Evolutionary conservation across 2,113 vertebrate species (phyloP).

Genomic region (Mastomys natalensis): DNA sequence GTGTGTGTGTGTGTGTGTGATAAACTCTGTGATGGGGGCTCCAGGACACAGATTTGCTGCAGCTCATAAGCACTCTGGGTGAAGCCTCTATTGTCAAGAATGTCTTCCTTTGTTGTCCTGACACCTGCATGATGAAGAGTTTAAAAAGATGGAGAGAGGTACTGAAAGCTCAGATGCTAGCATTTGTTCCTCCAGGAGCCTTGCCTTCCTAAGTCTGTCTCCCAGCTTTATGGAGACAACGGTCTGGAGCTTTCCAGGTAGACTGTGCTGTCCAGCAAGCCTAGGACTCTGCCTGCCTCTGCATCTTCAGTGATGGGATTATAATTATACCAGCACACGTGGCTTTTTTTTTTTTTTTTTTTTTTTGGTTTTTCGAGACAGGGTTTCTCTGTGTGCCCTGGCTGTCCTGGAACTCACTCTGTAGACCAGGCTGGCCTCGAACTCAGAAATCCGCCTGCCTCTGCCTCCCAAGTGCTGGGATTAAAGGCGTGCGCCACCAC

Average conservation of each 20-base stretch:
- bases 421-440: no score
- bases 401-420: no score
- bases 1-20: not conserved
- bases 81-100: not conserved
- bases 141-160: not conserved
- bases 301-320: not conserved
- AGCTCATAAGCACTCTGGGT: not conserved
- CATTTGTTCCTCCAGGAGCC: not conserved
- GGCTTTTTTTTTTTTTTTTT: no score
- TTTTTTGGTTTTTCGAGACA: no score
- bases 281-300: not conserved
- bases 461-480: no score
- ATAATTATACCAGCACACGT: not conserved
- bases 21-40: not conserved
- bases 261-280: not conserved
- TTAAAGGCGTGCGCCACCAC: no score
- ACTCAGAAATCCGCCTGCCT: no score
- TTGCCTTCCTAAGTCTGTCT: not conserved
- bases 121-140: not conserved
- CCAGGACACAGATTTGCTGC: not conserved
- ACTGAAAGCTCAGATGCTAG: not conserved
- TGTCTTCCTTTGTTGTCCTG: not conserved
- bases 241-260: not conserved
- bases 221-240: not conserved
- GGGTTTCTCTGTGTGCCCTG: no score